A percentile compares a stretch with the other conserved stretches of the same genome.
These are phyloP conservation scores for Morinoia aosen DNA, from an alignment of 2,888 invertebrate genomes.

Conservation along the genomic window DNA sequence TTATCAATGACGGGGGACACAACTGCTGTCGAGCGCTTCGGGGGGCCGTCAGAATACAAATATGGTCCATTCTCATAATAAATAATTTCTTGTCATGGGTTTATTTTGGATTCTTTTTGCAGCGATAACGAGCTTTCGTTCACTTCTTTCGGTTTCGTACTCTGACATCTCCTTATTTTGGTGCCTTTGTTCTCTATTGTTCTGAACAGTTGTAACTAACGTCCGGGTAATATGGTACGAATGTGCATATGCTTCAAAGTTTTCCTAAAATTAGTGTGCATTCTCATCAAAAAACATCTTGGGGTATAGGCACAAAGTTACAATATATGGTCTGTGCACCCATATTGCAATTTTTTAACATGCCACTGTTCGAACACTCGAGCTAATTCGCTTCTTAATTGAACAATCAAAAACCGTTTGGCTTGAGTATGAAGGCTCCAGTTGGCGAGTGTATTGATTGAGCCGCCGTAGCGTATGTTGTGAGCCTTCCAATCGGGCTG, in stretches of 20 bases:
- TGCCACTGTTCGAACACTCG: neutral
- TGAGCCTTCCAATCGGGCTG: slow-evolving; percentile 27
- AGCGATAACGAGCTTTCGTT: neutral
- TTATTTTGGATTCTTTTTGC: slow-evolving; percentile 24
- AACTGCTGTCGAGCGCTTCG: slow-evolving; percentile 47
- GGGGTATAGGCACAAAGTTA: neutral
- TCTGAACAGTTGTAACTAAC: neutral
- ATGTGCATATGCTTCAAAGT: neutral
- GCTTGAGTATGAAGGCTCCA: neutral
- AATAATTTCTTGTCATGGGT: neutral
- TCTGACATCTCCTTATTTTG: too few species aligned
- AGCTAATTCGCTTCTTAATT: neutral
- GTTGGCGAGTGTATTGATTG: neutral
- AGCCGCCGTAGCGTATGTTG: neutral
- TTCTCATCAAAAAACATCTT: neutral
- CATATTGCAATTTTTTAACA: neutral
- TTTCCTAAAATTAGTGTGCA: neutral
- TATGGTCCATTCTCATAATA: neutral
- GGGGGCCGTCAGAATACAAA: slow-evolving; percentile 39
- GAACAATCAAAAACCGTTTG: neutral
- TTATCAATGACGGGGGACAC: slow-evolving; percentile 44
- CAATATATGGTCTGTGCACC: neutral
- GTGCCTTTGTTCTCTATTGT: neutral
- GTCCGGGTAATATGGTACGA: neutral
- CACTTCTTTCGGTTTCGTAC: neutral